Percentiles rank a stretch among this genome's conserved stretches.
phyloP scores from a whole-genome alignment of 2,797 vertebrate species.

The Heteromormyrus szaboi region DNA sequence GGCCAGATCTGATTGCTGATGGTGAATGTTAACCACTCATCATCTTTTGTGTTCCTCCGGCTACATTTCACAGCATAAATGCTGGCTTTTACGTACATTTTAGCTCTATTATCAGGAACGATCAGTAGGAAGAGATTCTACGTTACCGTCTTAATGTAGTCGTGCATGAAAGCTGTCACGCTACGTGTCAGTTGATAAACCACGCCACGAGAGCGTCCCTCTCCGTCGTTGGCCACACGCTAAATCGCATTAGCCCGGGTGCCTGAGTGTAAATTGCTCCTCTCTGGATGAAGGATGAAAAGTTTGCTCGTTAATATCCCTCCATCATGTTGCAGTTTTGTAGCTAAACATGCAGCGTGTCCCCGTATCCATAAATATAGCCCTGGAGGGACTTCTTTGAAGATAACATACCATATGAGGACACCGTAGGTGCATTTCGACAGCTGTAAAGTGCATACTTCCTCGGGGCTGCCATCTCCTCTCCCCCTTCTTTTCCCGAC shows the following conservation, averaged over 20 bases:
- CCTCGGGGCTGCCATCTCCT: background rate
- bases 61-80: slow-evolving; percentile 30
- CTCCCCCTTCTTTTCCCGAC: background rate
- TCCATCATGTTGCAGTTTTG: background rate
- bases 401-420: background rate
- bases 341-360: background rate
- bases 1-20: background rate
- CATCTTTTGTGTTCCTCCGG: slow-evolving; percentile 9
- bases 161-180: background rate
- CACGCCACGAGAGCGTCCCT: slow-evolving; percentile 33
- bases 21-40: slow-evolving; percentile 28
- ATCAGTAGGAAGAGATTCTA: slow-evolving; percentile 27
- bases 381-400: background rate
- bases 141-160: slow-evolving; percentile 34
- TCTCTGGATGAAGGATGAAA: slow-evolving; percentile 30
- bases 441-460: background rate
- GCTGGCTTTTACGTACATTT: slow-evolving; percentile 39
- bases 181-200: slow-evolving; percentile 36
- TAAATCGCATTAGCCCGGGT: slow-evolving; percentile 41
- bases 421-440: background rate
- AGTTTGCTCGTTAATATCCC: slow-evolving; percentile 36
- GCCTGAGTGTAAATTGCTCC: slow-evolving; percentile 33
- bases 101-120: slow-evolving; percentile 43
- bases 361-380: background rate
- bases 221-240: slow-evolving; percentile 32